Evolutionary conservation across 2,888 invertebrate species (phyloP), one percentile per base, ranked within the genome.

Genomic region (Rhingia rostrata): DNA sequence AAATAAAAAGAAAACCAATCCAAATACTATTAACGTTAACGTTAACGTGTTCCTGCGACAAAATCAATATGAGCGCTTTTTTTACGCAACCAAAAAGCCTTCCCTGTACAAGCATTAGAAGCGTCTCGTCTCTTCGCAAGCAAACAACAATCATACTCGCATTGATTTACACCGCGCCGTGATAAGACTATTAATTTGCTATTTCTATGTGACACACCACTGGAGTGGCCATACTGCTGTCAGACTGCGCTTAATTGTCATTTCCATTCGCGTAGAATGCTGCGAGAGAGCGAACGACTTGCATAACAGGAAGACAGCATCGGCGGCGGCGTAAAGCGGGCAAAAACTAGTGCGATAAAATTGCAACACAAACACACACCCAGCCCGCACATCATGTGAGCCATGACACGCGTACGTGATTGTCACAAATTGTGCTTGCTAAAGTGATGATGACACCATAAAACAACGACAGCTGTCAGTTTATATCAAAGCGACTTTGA

Each of bases 91-190:
- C 56, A 64, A 33, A 41, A 33, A n/a, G n/a, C 41, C n/a, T n/a
- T 5, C 30, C 12, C 39, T 30, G 6, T 14, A 4, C n/a, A 47
- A 47, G 30, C 32, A 58, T 51, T 58, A 43, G 35, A 60, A 67
- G 14, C 53, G 45, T 30, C 35, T 47, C n/a, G n/a, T n/a, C 51
- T 69, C 47, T 35, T 58, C 14, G 12, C 64, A 69, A 64, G 30
- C 22, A 22, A 22, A 41, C 58, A 51, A 39, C 64, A 54, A 60
- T 58, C 56, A 56, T 33, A 53, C 43, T 63, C 58, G 39, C 70
- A 56, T 70, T 78, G 67, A 83, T 83, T 83, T 78, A 83, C 78
- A 78, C 43, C 78, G 49, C n/a, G 58, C 73, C 78, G 78, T 78
- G 82, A 83, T 83, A 83, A 83, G 82, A 78, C 43, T 83, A 22